Conservation (phyloP, 1,140 invertebrate genomes). For the Drosophila kepulauana region DNA sequence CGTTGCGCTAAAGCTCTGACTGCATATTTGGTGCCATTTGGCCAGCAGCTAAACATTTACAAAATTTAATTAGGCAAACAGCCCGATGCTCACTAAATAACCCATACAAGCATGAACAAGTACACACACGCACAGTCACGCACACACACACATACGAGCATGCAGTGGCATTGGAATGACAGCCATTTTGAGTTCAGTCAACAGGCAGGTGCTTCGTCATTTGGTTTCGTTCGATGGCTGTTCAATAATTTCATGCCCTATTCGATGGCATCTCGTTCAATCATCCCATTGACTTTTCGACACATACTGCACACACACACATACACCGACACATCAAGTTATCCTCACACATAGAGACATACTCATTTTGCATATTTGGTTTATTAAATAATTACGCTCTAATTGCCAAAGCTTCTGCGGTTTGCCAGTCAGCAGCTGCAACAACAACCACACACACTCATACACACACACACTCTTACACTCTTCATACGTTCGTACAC, state of each 20-base stretch:
- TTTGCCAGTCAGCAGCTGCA: conserved; percentile 41
- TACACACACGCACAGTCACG: conserved; percentile 15
- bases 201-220: conserved; percentile 57
- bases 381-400: conserved; percentile 82
- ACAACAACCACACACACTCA: conserved; percentile 9
- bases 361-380: conserved; percentile 55
- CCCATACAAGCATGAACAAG: conserved; percentile 27
- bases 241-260: conserved; percentile 41
- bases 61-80: conserved; percentile 52
- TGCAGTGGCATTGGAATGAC: conserved; percentile 31
- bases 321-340: conserved; percentile 17
- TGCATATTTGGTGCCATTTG: conserved; percentile 31
- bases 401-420: conserved; percentile 76
- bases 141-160: not conserved
- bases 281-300: conserved; percentile 46
- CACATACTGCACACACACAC: conserved; percentile 6
- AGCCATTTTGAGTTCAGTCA: conserved; percentile 54
- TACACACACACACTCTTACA: conserved; percentile 1
- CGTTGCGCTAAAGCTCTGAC: not conserved
- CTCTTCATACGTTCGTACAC: not conserved
- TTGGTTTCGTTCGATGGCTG: conserved; percentile 50
- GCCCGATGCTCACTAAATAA: conserved; percentile 27
- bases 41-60: conserved; percentile 44
- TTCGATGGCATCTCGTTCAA: conserved; percentile 32
- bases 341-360: conserved; percentile 4